These are phyloP conservation scores for Calypte anna DNA, from an alignment of 2,113 vertebrate species.

Conservation along the genomic window DNA sequence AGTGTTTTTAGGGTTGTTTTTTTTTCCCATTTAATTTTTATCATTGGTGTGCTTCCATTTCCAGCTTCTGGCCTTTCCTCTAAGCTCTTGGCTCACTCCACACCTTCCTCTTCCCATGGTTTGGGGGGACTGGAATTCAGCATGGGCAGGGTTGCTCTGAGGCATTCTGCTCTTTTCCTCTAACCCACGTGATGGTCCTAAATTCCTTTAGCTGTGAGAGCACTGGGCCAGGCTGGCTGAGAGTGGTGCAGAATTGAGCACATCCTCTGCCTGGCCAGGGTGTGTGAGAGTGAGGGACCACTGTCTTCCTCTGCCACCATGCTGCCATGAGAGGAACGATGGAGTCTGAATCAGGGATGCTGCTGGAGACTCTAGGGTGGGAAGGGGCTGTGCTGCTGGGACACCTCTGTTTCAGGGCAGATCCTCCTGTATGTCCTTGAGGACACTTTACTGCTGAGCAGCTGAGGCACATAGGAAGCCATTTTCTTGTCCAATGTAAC, in stretches of 20 bases:
- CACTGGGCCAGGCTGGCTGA: accelerated
- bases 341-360: neutral
- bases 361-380: neutral
- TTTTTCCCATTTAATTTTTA: neutral
- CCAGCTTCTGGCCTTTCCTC: neutral
- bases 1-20: too few species aligned
- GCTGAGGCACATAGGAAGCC: neutral
- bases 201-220: neutral
- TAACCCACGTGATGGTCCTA: neutral
- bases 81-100: neutral
- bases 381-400: neutral
- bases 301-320: neutral
- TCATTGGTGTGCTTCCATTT: accelerated
- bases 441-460: neutral
- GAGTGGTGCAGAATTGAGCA: accelerated
- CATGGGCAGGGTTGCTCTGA: neutral
- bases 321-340: neutral
- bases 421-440: neutral
- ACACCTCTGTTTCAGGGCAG: neutral
- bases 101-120: neutral
- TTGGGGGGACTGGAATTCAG: neutral
- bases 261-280: accelerated
- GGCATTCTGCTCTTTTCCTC: neutral
- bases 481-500: accelerated
- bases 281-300: neutral